Evolutionary conservation across 1,140 invertebrate genomes (phyloP), one percentile per base, ranked within the genome.

Genomic region (Penaeus indicus): DNA sequence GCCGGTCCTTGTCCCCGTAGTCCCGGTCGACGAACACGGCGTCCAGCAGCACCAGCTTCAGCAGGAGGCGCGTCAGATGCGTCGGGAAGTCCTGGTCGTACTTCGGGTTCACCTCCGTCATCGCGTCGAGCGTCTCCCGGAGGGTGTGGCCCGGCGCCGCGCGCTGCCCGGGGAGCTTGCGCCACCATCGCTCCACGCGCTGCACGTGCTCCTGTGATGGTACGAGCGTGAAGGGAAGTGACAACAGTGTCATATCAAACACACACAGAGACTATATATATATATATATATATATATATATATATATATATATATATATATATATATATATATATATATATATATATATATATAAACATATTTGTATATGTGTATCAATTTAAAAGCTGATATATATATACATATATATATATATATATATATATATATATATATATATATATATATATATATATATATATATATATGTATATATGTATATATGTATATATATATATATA

Each of bases 11-110:
- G 69, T 88, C 86, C 8, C 67, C 60, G 19, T 88, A 84, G 54
- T 88, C 86, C 42, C 79, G 80, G 80, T 84, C 86, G 13, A 88
- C 19, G 47, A 88, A 88, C 54, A 88, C 86, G 19, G 38, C 67
- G 27, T 75, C 42, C 18, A 88, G 86, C 3, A 88, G 64, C 25
- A 62, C 69, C 22, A 88, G 60, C 32, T 75, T 63, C 21, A 88
- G 63, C 19, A 88, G 19, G 19, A 88, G 38, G 22, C 80, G 11
- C n/a, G 69, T 42, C 42, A 88, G 67, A 10, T 88, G 86, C 27
- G 38, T 67, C 4, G 80, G 80, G 25, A 82, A 88, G 69, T 88
- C 86, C 27, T 75, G 47, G 67, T 84, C 60, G n/a, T 84, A 54
- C 18, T 62, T 63, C 61, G 86, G 86, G 22, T 84, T 67, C 3